A percentile compares a stretch with the other conserved stretches of the same genome.
These are phyloP conservation scores for Nanorana parkeri DNA, from an alignment of 2,113 vertebrate species.

Conservation along the genomic window DNA sequence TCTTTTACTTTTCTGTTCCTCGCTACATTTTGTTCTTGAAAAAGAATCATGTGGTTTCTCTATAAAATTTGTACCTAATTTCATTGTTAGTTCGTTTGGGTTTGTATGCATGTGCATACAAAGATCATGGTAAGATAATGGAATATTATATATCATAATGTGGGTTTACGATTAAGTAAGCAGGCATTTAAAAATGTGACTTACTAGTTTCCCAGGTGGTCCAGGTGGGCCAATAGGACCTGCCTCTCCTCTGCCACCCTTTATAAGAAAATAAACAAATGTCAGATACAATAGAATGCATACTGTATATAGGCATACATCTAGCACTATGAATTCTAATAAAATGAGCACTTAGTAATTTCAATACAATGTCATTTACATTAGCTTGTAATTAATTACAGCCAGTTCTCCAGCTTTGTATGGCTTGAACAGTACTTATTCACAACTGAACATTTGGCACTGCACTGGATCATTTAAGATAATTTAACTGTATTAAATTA, in stretches of 20 bases:
- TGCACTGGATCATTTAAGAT: too few relatives aligned
- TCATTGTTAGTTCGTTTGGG: neutral
- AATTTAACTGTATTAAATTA: too few relatives aligned
- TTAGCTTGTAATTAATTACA: too few relatives aligned
- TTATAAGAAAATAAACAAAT: conserved; percentile 40
- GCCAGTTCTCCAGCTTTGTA: too few relatives aligned
- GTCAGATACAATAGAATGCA: too few relatives aligned
- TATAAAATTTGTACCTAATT: neutral
- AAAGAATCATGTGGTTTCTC: neutral
- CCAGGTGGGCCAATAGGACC: conserved; percentile 86
- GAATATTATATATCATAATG: neutral
- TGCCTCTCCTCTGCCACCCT: conserved; percentile 85
- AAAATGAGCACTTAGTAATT: too few relatives aligned
- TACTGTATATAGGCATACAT: too few relatives aligned
- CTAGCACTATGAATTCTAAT: too few relatives aligned
- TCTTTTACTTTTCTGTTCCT: conserved; percentile 51
- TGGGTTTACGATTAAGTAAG: neutral
- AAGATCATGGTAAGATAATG: neutral
- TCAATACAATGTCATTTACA: too few relatives aligned
- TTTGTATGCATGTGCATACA: neutral
- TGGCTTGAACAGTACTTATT: too few relatives aligned
- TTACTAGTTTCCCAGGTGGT: conserved; percentile 86
- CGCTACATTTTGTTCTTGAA: neutral
- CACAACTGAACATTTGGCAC: too few relatives aligned
- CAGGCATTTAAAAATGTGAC: conserved; percentile 58